phyloP scores from a whole-genome alignment of 2,113 vertebrate species.

The Spea multiplicata region DNA sequence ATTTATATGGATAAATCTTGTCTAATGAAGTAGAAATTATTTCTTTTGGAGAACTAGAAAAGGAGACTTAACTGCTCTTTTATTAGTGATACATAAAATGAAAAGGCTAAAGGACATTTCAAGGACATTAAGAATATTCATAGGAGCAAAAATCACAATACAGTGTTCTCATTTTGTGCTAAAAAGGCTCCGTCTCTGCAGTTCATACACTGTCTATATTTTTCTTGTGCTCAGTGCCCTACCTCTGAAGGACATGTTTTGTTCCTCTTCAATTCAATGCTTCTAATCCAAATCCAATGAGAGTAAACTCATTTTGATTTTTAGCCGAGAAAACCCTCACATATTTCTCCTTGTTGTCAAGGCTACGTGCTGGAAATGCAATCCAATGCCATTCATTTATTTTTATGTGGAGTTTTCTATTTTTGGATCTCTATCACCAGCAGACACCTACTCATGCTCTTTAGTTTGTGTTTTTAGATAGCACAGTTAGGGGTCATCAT shows the following conservation, averaged over 20 bases:
- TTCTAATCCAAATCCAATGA: constrained; percentile 22
- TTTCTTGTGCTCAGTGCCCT: background rate
- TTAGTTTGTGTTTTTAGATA: constrained; percentile 10
- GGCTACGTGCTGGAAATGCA: constrained; percentile 33
- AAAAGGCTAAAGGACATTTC: constrained; percentile 1
- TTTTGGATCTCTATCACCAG: constrained; percentile 27
- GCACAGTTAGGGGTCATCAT: background rate
- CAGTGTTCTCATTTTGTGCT: background rate
- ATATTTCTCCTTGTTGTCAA: constrained; percentile 39
- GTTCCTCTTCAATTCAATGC: constrained; percentile 8
- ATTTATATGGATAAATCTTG: no score
- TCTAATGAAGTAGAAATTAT: background rate
- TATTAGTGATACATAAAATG: background rate
- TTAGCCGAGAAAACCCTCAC: constrained; percentile 24
- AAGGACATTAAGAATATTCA: constrained; percentile 8
- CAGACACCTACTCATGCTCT: constrained; percentile 23
- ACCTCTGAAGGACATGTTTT: constrained; percentile 30
- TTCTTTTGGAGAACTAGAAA: constrained; percentile 23
- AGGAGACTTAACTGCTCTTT: background rate
- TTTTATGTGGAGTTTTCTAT: constrained; percentile 41
- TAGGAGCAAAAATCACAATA: background rate
- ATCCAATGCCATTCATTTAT: constrained; percentile 22
- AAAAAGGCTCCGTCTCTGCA: background rate
- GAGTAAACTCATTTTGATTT: constrained; percentile 32
- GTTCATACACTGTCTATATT: background rate